Evolutionary conservation across 2,113 vertebrate species (phyloP), one percentile per base, ranked within the genome.

Genomic region (Blennius ocellaris): DNA sequence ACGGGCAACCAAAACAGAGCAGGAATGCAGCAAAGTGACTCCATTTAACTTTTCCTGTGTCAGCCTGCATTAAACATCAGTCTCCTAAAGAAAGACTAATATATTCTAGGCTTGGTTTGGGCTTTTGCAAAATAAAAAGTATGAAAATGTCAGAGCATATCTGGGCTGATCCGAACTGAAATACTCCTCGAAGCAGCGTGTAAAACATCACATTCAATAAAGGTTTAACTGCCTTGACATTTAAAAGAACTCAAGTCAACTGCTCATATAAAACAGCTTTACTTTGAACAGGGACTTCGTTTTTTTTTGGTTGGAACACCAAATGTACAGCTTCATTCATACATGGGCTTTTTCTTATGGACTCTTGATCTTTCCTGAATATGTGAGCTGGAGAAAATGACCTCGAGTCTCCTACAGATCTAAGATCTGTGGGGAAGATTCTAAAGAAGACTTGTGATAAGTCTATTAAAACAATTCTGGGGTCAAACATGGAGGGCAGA

Each of bases 201-300:
- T 63, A 73, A 83, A 77, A 82, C 43, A 59, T 78, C 56, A 44
- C 60, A 66, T 80, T 80, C 73, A 76, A 79, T 78, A 61, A 79
- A 78, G 40, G 45, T 69, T 80, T 71, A 80, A 78, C 58, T 64
- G 76, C n/a, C 21, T 15, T 83, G 79, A 86, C 84, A 84, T 84
- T 89, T 84, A 53, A 71, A 84, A 82, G 21, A 85, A 72, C 50
- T 62, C 37, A 66, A 76, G 55, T 55, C 52, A 79, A 65, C 14
- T 65, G 44, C 41, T 63, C 47, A 66, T 53, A 71, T 54, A 66
- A 72, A 64, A 11, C 2, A 6, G 8, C 30, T 17, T 58, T 50
- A 45, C 41, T 66, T 59, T 59, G 53, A n/a, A 43, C 3, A 8
- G 7, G 39, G 39, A 47, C 14, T 47, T 43, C 39, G 15, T 73